A percentile compares a stretch with the other conserved stretches of the same genome.
phyloP scores from a whole-genome alignment of 2,888 invertebrate species.

The Frankliniella intonsa region DNA sequence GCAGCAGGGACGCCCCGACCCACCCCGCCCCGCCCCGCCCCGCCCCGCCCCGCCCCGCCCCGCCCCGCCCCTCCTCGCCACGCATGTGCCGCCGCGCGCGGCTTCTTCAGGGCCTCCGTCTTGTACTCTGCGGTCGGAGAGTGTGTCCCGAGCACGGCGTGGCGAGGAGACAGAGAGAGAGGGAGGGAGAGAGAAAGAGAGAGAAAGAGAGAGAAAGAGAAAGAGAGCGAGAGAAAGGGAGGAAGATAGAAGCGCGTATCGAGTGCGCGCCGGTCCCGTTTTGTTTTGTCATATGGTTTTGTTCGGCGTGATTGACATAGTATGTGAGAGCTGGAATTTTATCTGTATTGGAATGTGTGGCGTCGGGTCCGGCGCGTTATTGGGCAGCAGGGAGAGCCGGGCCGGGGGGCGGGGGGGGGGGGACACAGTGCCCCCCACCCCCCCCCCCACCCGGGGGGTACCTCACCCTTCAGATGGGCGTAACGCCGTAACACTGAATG shows the following conservation, averaged over 20 bases:
- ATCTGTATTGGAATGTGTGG: too few relatives aligned
- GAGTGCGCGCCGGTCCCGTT: background rate
- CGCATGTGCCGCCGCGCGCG: background rate
- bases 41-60: background rate
- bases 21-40: background rate
- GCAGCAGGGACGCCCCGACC: too few relatives aligned
- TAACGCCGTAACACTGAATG: too few relatives aligned
- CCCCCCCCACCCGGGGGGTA: too few relatives aligned
- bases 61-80: background rate
- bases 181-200: background rate
- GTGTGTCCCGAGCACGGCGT: background rate
- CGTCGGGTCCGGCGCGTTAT: too few relatives aligned
- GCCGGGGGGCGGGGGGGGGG: too few relatives aligned
- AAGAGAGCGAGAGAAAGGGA: background rate
- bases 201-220: background rate
- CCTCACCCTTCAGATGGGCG: too few relatives aligned
- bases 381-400: too few relatives aligned
- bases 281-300: too few relatives aligned
- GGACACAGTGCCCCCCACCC: too few relatives aligned
- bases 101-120: background rate
- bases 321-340: too few relatives aligned
- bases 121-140: background rate
- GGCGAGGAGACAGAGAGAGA: background rate
- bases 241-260: background rate
- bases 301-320: too few relatives aligned